Conservation (phyloP, 2,888 invertebrate species). For the Sclerodermus sp. region DNA sequence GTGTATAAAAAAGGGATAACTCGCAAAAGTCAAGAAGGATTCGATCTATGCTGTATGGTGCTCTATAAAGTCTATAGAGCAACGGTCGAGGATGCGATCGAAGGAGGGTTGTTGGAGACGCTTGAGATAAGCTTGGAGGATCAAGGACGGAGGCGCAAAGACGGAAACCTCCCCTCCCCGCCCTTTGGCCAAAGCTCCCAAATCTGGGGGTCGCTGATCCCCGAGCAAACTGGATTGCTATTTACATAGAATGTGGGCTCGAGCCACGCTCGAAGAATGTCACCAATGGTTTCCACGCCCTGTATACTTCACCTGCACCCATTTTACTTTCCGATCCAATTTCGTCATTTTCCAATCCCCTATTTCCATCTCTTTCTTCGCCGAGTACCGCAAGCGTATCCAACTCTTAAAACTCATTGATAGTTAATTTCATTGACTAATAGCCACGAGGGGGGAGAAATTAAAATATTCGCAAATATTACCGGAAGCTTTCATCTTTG, state of each 20-base stretch:
- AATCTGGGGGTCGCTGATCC: conserved; percentile 31
- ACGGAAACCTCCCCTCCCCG: conserved; percentile 21
- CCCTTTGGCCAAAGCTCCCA: conserved; percentile 20
- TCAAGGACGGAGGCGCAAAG: conserved; percentile 22
- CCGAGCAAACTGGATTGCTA: conserved; percentile 34
- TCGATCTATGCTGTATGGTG: neutral
- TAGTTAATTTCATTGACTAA: no score
- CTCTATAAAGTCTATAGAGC: no score
- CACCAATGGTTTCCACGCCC: conserved; percentile 17
- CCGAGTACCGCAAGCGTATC: no score
- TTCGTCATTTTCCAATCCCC: conserved; percentile 1
- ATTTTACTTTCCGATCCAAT: neutral
- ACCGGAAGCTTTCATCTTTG: no score
- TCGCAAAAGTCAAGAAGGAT: neutral
- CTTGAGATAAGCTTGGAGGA: conserved; percentile 16
- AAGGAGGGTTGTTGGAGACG: conserved; percentile 2
- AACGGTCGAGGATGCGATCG: neutral
- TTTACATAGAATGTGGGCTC: conserved; percentile 36
- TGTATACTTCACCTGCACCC: conserved; percentile 7
- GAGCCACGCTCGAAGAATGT: conserved; percentile 11
- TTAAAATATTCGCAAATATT: no score
- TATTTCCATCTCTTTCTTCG: no score
- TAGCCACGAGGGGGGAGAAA: no score
- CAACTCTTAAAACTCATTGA: no score
- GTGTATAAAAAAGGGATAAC: neutral